Conservation (phyloP, 1,140 invertebrate species). For the Leptestheria dahalacensis region DNA sequence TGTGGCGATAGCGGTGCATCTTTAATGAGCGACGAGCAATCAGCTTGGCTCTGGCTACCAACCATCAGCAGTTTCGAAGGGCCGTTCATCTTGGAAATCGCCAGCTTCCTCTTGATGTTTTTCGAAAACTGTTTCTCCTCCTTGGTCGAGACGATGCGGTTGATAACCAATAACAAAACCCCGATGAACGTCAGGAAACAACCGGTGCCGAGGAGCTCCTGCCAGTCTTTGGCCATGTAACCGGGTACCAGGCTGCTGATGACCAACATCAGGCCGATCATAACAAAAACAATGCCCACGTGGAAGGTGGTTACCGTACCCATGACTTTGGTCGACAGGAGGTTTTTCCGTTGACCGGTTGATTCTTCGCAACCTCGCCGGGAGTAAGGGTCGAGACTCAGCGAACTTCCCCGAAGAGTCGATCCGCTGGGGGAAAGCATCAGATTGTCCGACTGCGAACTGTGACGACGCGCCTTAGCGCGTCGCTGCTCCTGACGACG, state of each 20-base stretch:
- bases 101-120: conserved; percentile 68
- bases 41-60: background rate
- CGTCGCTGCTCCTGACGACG: conserved; percentile 54
- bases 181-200: conserved; percentile 52
- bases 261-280: conserved; percentile 63
- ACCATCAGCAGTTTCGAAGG: background rate
- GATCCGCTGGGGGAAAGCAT: conserved; percentile 29
- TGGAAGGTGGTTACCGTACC: conserved; percentile 76
- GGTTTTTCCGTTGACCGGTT: conserved; percentile 29
- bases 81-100: conserved; percentile 23
- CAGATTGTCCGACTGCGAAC: conserved; percentile 40
- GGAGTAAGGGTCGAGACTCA: background rate
- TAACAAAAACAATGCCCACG: conserved; percentile 70
- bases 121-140: conserved; percentile 69
- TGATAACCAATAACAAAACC: conserved; percentile 57
- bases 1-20: background rate
- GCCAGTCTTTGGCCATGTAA: conserved; percentile 28
- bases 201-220: conserved; percentile 50
- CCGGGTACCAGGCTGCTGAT: conserved; percentile 63
- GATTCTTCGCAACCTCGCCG: background rate
- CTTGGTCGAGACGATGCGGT: conserved; percentile 58
- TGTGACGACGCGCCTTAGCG: conserved; percentile 55
- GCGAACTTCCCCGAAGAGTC: conserved; percentile 26
- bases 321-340: conserved; percentile 32
- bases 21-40: background rate